Evolutionary conservation across 2,797 vertebrate genomes (phyloP).

Genomic region (Triplophysa yarkandensis): DNA sequence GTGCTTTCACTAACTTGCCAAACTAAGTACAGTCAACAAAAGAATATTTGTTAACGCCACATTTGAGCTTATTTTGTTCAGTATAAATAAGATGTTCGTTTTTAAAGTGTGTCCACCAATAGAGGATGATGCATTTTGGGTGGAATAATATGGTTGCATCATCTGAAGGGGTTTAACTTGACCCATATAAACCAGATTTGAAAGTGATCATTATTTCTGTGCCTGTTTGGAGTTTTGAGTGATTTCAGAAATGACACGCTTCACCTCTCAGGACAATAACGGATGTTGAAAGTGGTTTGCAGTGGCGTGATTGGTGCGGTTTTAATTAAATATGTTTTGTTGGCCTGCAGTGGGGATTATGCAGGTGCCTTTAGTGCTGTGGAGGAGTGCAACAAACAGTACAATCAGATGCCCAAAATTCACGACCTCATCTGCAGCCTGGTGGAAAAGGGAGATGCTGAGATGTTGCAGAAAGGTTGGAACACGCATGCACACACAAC

Average conservation of each 20-base stretch:
- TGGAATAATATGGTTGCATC: not conserved
- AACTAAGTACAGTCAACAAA: too few species aligned
- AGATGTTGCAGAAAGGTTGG: conserved; percentile 89
- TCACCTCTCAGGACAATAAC: not conserved
- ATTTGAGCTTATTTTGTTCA: too few species aligned
- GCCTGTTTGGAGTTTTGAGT: not conserved
- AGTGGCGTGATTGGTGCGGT: not conserved
- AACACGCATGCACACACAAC: not conserved
- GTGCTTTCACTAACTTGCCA: too few species aligned
- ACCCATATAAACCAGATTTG: not conserved
- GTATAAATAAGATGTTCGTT: too few species aligned
- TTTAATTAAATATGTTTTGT: conserved; percentile 43
- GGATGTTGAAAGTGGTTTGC: not conserved
- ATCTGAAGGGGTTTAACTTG: not conserved
- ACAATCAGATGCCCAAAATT: conserved; percentile 77
- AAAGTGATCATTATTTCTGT: not conserved
- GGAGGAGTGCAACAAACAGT: conserved; percentile 77
- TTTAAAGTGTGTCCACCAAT: not conserved
- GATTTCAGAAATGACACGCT: not conserved
- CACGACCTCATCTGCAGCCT: conserved; percentile 84
- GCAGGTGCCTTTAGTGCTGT: conserved; percentile 77
- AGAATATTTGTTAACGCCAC: too few species aligned
- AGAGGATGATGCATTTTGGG: not conserved
- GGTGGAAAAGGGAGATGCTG: conserved; percentile 87
- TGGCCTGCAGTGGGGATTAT: conserved; percentile 77